A percentile compares a stretch with the other conserved stretches of the same genome.
These are phyloP conservation scores for Heliconius cydno DNA, from an alignment of 2,888 invertebrate species.

Conservation along the genomic window DNA sequence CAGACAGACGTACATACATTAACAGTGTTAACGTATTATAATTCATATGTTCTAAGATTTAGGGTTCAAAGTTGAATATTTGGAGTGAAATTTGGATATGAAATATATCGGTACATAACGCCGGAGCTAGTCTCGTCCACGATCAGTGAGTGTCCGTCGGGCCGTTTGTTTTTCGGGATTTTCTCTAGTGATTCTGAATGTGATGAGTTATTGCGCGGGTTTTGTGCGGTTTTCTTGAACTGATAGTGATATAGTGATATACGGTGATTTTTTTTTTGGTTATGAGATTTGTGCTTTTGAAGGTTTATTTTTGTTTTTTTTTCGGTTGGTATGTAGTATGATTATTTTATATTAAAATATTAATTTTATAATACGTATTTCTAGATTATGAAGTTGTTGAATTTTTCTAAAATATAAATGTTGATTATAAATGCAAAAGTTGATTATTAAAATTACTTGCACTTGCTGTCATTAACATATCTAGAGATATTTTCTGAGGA, in stretches of 20 bases:
- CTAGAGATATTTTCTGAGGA: no score
- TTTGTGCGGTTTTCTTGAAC: slow-evolving; percentile 1
- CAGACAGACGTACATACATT: slow-evolving; percentile 51
- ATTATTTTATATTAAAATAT: not conserved
- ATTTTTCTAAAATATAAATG: no score
- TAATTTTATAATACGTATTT: no score
- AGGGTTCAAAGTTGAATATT: slow-evolving; percentile 31
- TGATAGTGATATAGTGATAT: not conserved
- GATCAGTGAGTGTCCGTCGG: slow-evolving; percentile 34
- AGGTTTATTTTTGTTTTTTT: not conserved
- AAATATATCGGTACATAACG: slow-evolving; percentile 39
- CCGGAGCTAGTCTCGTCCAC: slow-evolving; percentile 36
- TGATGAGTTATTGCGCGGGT: slow-evolving; percentile 23
- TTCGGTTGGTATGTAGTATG: not conserved
- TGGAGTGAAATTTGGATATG: slow-evolving; percentile 29
- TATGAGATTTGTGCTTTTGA: not conserved
- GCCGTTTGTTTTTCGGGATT: slow-evolving; percentile 32
- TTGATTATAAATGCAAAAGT: no score
- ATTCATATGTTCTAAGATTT: slow-evolving; percentile 37
- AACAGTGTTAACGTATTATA: slow-evolving; percentile 40
- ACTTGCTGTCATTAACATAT: no score
- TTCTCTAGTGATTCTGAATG: slow-evolving; percentile 22
- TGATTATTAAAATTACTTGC: no score
- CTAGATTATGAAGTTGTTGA: no score
- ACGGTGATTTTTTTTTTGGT: not conserved